Evolutionary conservation across 1,140 invertebrate genomes (phyloP), one percentile per base, ranked within the genome.

Genomic region (honey bee (Apis mellifera)): DNA sequence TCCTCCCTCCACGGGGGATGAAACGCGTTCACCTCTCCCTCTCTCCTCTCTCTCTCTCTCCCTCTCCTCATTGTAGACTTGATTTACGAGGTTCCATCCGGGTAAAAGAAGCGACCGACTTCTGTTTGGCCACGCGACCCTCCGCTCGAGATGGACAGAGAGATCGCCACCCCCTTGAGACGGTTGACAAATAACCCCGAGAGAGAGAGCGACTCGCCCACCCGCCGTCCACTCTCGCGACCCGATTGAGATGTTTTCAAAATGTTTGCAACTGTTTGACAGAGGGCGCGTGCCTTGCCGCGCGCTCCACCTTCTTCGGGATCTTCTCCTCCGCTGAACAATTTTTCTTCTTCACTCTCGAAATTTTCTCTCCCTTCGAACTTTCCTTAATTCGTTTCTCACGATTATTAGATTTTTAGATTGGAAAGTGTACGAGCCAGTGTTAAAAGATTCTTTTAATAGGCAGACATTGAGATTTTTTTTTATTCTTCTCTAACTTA

Each of bases 211-310:
- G 17, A 62, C 70, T 83, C 65, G 84, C 78, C 79, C 80, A 81
- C 82, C 90, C 82, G 85, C 78, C 78, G 84, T 76, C 81, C 83
- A 84, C 80, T 86, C 82, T 85, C 84, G 84, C 82, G 74, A 76
- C 76, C 48, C 57, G 69, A 91, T 91, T 83, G 85, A 91, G 83
- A 88, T 90, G 89, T 91, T 91, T 91, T 84, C 83, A 90, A 90
- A 92, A 91, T 92, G 90, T 92, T 91, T 90, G 84, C 84, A 83
- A 87, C 74, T 88, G 75, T 89, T 89, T 90, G 89, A 92, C 91
- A 92, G 76, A 82, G 86, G 87, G 81, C 90, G 86, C 90, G 90
- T 91, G 90, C 82, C 85, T 79, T 26, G 65, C 32, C 65, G 73
- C 48, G 21, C 17, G 21, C 19, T 19, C 55, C 2, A 32, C 11